phyloP scores from a whole-genome alignment of 2,797 vertebrate genomes.

The Phataginus tricuspis region DNA sequence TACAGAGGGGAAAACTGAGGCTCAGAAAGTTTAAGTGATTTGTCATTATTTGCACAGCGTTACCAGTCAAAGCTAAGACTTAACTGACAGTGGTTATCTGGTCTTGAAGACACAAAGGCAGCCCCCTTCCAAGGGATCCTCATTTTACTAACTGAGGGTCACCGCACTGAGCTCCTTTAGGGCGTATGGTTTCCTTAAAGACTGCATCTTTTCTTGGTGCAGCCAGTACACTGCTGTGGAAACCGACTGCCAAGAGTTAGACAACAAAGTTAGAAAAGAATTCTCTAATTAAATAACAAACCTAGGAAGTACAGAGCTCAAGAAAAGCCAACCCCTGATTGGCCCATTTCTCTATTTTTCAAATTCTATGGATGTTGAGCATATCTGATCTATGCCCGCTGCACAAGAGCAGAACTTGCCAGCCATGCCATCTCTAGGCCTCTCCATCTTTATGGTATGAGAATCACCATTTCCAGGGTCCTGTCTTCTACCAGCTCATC shows the following conservation, averaged over 20 bases:
- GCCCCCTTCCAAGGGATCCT: not conserved
- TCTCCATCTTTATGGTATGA: not conserved
- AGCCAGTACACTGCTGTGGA: not conserved
- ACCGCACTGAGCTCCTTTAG: not conserved
- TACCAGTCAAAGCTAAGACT: not conserved
- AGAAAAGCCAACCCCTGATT: not conserved
- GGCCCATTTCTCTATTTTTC: not conserved
- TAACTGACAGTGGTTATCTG: not conserved
- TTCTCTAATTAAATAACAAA: not conserved
- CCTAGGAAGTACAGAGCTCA: not conserved
- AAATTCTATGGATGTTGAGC: not conserved
- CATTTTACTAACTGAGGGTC: not conserved
- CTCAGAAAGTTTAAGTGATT: not conserved
- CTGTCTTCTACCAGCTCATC: not conserved
- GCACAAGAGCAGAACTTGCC: not conserved
- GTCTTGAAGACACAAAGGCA: not conserved
- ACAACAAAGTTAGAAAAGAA: not conserved
- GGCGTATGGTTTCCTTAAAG: not conserved
- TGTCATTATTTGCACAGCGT: not conserved
- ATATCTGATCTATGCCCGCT: not conserved
- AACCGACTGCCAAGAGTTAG: not conserved
- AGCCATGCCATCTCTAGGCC: not conserved
- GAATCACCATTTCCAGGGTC: not conserved
- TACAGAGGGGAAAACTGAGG: not conserved
- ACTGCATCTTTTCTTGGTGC: not conserved